Conservation (phyloP, 2,797 vertebrate species). For the Arnoldichthys spilopterus region DNA sequence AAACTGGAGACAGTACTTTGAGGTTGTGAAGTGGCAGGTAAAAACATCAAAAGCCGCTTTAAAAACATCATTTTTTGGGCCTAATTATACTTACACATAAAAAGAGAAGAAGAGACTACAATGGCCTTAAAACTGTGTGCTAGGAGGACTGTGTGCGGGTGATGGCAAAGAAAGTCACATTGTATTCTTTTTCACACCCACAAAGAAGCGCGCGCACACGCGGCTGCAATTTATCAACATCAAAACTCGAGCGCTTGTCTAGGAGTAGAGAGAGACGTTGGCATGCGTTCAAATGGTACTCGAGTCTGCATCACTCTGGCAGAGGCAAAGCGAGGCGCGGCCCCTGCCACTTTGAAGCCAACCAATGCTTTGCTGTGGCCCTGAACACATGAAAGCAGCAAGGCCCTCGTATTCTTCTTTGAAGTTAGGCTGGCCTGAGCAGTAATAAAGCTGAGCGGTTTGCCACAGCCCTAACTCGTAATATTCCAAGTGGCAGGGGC, state of each 20-base stretch:
- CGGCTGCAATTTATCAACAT: constrained; percentile 41
- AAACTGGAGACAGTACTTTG: too few relatives aligned
- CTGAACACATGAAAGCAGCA: constrained; percentile 54
- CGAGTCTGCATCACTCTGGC: constrained; percentile 44
- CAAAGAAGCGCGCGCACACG: constrained; percentile 27
- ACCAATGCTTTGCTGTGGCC: constrained; percentile 41
- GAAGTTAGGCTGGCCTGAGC: constrained; percentile 43
- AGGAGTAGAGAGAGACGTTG: constrained; percentile 30
- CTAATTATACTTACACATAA: neutral
- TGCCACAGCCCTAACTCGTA: constrained; percentile 25
- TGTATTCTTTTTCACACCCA: constrained; percentile 14
- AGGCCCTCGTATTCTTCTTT: constrained; percentile 44
- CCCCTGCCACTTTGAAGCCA: constrained; percentile 53
- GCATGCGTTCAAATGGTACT: constrained; percentile 52
- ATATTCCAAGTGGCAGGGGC: constrained; percentile 32
- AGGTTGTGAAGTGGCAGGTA: too few relatives aligned
- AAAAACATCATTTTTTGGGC: too few relatives aligned
- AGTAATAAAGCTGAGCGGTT: constrained; percentile 4
- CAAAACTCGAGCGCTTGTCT: constrained; percentile 31
- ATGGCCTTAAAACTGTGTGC: neutral
- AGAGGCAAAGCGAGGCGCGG: constrained; percentile 43
- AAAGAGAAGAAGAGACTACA: neutral
- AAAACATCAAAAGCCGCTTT: too few relatives aligned
- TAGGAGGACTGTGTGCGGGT: constrained; percentile 6
- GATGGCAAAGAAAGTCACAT: constrained; percentile 28